phyloP scores from a whole-genome alignment of 2,113 vertebrate genomes.

The Seriola dumerili region DNA sequence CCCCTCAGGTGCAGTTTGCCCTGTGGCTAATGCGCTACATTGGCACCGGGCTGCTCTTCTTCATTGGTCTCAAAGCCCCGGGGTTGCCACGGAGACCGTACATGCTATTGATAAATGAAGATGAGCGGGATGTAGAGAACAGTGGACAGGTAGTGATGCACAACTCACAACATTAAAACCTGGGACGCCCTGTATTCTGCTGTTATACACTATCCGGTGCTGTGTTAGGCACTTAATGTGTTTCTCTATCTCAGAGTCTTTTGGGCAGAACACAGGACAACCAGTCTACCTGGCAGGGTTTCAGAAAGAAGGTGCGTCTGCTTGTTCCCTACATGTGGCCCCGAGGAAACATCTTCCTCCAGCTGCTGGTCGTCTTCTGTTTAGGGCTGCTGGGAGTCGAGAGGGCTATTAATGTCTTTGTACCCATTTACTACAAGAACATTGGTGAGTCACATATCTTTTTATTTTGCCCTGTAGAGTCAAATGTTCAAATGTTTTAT shows the following conservation, averaged over 20 bases:
- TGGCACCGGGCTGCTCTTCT: conserved; percentile 88
- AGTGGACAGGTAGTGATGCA: conserved; percentile 81
- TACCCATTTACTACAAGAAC: conserved; percentile 94
- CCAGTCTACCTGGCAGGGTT: conserved; percentile 90
- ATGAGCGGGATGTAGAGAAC: conserved; percentile 90
- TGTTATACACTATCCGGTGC: no score
- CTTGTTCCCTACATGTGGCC: conserved; percentile 96
- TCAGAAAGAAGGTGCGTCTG: conserved; percentile 88
- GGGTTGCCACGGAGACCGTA: conserved; percentile 91
- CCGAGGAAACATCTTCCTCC: conserved; percentile 84
- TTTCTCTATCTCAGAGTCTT: conserved; percentile 73
- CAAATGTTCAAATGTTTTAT: not conserved
- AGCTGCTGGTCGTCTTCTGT: conserved; percentile 92
- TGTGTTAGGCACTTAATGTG: not conserved
- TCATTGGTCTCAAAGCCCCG: conserved; percentile 92
- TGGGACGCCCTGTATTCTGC: no score
- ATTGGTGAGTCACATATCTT: conserved; percentile 86
- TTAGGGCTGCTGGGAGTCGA: conserved; percentile 90
- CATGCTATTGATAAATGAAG: conserved; percentile 91
- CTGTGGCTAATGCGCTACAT: conserved; percentile 89
- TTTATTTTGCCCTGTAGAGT: not conserved
- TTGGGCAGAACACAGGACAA: conserved; percentile 65
- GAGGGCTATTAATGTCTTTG: conserved; percentile 92
- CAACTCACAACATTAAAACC: not conserved
- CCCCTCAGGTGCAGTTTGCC: conserved; percentile 71